Conservation (phyloP, 2,888 invertebrate genomes). For the Incurvaria masculella region DNA sequence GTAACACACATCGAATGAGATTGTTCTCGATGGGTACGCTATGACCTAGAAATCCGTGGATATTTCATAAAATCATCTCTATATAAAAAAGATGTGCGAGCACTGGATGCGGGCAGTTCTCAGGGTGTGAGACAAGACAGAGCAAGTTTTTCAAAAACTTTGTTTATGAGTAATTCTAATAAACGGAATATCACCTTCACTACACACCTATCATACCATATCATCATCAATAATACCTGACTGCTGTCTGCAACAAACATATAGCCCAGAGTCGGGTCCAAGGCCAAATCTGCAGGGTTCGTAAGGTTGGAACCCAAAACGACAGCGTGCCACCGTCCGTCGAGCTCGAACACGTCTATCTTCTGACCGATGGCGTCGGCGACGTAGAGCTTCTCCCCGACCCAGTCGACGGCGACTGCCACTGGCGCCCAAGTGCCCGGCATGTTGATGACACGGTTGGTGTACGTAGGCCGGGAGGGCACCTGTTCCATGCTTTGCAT, state of each 20-base stretch:
- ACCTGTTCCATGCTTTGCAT: conserved; percentile 52
- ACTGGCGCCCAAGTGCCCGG: conserved; percentile 89
- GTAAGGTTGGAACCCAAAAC: conserved; percentile 89
- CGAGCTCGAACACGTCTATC: conserved; percentile 90
- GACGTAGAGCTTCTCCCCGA: conserved; percentile 93
- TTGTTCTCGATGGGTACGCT: too few relatives aligned
- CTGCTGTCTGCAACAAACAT: conserved; percentile 87
- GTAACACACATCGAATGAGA: too few relatives aligned
- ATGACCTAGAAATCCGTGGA: too few relatives aligned
- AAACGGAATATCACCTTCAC: too few relatives aligned
- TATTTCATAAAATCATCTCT: too few relatives aligned
- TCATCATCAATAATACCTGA: too few relatives aligned
- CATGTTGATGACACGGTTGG: conserved; percentile 65
- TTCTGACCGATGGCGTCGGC: conserved; percentile 91
- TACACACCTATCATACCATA: too few relatives aligned
- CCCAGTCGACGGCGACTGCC: conserved; percentile 94
- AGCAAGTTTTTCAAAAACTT: too few relatives aligned
- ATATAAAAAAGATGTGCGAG: too few relatives aligned
- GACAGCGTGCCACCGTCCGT: conserved; percentile 84
- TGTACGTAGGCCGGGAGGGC: conserved; percentile 37
- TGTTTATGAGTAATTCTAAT: too few relatives aligned
- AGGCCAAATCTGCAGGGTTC: conserved; percentile 84
- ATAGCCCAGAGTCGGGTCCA: conserved; percentile 87
- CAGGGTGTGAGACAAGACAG: too few relatives aligned
- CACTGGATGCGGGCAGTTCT: too few relatives aligned